Evolutionary conservation across 23 tunicate genomes (phyloP), one percentile per base, ranked within the genome.

Genomic region (Ciona savignyi): DNA sequence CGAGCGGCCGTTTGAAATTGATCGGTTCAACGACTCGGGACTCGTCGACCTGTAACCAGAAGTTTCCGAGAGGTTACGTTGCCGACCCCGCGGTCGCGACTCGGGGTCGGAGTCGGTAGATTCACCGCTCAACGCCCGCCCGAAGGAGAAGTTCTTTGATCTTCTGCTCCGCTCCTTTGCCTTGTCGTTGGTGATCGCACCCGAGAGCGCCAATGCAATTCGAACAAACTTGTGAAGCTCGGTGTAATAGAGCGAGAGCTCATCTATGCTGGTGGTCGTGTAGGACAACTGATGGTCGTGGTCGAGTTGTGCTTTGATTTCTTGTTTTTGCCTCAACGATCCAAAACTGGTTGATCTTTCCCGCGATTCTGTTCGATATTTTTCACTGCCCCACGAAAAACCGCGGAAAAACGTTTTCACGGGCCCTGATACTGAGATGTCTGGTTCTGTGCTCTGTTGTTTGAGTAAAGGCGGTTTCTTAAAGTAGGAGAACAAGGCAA

Each of bases 11-110:
- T 65, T 25, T 15, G 81, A 32, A 3, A 35, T 24, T 1, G 80
- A 67, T 26, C 62, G 78, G 21, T 81, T 70, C 21, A 81, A 23
- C 1, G 72, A 77, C 60, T 82, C 87, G 4, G 30, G 70, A 33
- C 87, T 82, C 11, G 87, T 74, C 22, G 87, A 82, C 24, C 87
- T 76, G 31, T 82, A 82, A 27, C 87, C 87, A 0, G 87, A 82
- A 1, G 87, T 82, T 33, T 82, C 87, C 1, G 87, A 82, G 23
- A 82, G 69, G 22, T 68, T 67, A 22, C 87, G 69, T 6, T 49
- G 51, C 68, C 75, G 21, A 27, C 34, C 31, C 29, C 19, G 24
- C 30, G 29, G 3, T 4, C 51, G 49, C 2, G 4, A 22, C 51
- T 82, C 80, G 0, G 34, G n/a, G 30, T 82, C 87, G 19, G 80